Percentiles rank a stretch among this genome's conserved stretches.
Evolutionary conservation across 2,888 invertebrate genomes (phyloP).

Genomic region (Poecilus cupreus): DNA sequence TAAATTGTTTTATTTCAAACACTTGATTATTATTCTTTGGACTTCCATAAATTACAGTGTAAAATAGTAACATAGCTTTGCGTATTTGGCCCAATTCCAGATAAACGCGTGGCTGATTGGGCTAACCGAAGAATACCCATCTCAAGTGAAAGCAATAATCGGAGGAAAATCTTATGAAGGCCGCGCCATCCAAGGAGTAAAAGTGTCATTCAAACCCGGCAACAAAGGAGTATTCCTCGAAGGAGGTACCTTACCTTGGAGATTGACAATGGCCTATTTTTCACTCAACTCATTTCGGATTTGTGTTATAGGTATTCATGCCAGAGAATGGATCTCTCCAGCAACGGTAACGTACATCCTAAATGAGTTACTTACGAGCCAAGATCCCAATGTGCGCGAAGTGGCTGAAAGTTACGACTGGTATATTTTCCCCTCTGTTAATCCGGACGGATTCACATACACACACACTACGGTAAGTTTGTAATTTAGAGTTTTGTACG

Average conservation of each 20-base stretch:
- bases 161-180: constrained; percentile 72
- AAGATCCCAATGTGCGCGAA: constrained; percentile 74
- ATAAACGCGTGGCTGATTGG: constrained; percentile 68
- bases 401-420: constrained; percentile 82
- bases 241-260: constrained; percentile 64
- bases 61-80: not conserved
- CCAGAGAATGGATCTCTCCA: constrained; percentile 74
- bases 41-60: too few relatives aligned
- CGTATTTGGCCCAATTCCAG: constrained; percentile 63
- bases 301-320: constrained; percentile 72
- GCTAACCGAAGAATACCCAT: constrained; percentile 66
- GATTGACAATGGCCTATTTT: not conserved
- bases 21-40: too few relatives aligned
- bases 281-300: not conserved
- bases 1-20: too few relatives aligned
- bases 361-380: constrained; percentile 80
- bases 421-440: constrained; percentile 83
- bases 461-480: constrained; percentile 77
- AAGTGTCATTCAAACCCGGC: constrained; percentile 69
- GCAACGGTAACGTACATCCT: constrained; percentile 82
- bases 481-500: not conserved
- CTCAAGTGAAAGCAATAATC: constrained; percentile 67
- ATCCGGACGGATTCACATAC: constrained; percentile 85
- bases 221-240: constrained; percentile 77
- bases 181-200: constrained; percentile 70